Percentiles rank a stretch among this genome's conserved stretches.
Evolutionary conservation across 2,113 vertebrate genomes (phyloP).

Genomic region (Amblyopsis rosae): DNA sequence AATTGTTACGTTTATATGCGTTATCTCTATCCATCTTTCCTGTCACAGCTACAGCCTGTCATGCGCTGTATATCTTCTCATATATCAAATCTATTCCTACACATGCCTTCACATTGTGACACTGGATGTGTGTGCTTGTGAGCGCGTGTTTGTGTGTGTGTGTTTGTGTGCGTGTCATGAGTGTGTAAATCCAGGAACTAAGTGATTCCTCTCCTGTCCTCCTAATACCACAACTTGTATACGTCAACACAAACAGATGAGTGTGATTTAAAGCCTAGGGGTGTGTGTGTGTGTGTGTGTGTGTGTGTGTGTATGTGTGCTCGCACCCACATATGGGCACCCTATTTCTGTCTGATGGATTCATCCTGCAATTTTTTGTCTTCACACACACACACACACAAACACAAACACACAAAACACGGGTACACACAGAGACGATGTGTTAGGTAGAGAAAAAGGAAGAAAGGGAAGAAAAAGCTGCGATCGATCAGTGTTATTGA

Average conservation of each 20-base stretch:
- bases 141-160: neutral
- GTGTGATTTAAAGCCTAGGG: conserved; percentile 52
- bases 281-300: conserved; percentile 28
- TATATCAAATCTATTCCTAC: conserved; percentile 28
- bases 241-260: conserved; percentile 65
- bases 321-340: neutral
- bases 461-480: conserved; percentile 62
- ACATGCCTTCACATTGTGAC: neutral
- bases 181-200: conserved; percentile 37
- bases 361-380: conserved; percentile 40
- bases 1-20: neutral
- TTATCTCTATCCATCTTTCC: conserved; percentile 8
- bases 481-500: conserved; percentile 74
- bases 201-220: conserved; percentile 54
- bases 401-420: neutral
- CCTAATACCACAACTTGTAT: conserved; percentile 57
- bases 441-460: conserved; percentile 34
- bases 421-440: conserved; percentile 34
- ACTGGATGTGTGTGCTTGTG: neutral
- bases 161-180: conserved; percentile 10
- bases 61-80: conserved; percentile 34
- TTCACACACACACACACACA: conserved; percentile 10
- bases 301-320: conserved; percentile 21
- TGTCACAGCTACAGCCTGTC: conserved; percentile 20
- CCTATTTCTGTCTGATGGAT: conserved; percentile 32